Evolutionary conservation across 53 echinoderm and acorn worm genomes (phyloP).

Genomic region (Antedon mediterranea): DNA sequence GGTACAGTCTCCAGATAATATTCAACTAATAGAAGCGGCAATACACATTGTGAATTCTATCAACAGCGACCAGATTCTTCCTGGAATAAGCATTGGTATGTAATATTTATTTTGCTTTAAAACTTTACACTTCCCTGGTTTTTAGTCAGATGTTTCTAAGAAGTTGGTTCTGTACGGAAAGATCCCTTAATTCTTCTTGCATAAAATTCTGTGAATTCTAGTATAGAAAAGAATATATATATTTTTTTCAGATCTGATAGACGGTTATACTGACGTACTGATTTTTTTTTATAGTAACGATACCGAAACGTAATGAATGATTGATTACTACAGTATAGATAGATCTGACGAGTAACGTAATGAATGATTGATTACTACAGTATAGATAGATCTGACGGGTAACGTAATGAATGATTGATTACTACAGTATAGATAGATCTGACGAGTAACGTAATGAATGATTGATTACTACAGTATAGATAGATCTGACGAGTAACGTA

Average conservation of each 20-base stretch:
- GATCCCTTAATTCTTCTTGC: no score
- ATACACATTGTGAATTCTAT: slow-evolving; percentile 10
- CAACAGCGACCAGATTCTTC: not conserved
- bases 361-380: not conserved
- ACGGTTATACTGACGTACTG: no score
- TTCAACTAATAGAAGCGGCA: slow-evolving; percentile 61
- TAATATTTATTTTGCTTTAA: not conserved
- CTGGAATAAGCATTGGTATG: slow-evolving; percentile 26
- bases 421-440: not conserved
- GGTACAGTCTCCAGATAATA: slow-evolving; percentile 23
- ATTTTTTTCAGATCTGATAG: no score
- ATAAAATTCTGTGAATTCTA: no score
- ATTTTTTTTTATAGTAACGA: no score
- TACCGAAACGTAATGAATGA: no score
- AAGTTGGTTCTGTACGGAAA: no score
- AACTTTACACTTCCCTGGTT: not conserved
- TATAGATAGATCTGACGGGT: not conserved
- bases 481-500: not conserved
- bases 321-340: not conserved
- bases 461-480: not conserved
- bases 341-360: not conserved
- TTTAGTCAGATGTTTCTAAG: no score
- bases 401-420: no score
- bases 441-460: no score
- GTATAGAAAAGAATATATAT: no score